phyloP scores from a whole-genome alignment of 2,888 invertebrate genomes.

The Ecdyonurus torrentis region DNA sequence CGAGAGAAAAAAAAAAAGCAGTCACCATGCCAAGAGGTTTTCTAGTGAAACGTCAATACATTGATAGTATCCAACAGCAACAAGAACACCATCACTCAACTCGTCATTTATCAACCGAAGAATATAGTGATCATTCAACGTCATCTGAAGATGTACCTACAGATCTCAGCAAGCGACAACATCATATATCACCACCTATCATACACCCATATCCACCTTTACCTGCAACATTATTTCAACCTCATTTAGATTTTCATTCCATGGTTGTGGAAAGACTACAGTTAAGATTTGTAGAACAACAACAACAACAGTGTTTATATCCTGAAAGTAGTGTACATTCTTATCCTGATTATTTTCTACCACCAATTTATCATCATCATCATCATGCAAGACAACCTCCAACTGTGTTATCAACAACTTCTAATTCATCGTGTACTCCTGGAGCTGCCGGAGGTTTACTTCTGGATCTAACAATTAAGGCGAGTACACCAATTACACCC shows the following conservation, averaged over 20 bases:
- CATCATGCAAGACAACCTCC: background rate
- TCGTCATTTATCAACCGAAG: background rate
- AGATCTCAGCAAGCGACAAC: background rate
- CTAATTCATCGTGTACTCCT: background rate
- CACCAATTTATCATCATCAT: background rate
- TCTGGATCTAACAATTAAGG: slow-evolving; percentile 57
- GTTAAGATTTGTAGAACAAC: background rate
- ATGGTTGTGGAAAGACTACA: slow-evolving; percentile 1
- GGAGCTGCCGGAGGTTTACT: slow-evolving; percentile 25
- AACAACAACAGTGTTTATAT: background rate
- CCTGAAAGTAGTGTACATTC: background rate
- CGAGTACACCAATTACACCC: slow-evolving; percentile 49
- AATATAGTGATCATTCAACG: background rate
- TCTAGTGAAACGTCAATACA: slow-evolving; percentile 8
- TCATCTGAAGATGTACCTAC: background rate
- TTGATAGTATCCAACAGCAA: background rate
- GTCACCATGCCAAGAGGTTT: slow-evolving; percentile 9
- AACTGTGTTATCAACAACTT: background rate
- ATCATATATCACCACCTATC: background rate
- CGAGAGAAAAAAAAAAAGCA: background rate
- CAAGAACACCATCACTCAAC: background rate
- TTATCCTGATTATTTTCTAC: background rate
- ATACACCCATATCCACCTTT: slow-evolving; percentile 1
- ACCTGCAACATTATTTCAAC: background rate
- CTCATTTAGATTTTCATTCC: background rate